Evolutionary conservation across 2,888 invertebrate genomes (phyloP).

Genomic region (Phyto melanocephala): DNA sequence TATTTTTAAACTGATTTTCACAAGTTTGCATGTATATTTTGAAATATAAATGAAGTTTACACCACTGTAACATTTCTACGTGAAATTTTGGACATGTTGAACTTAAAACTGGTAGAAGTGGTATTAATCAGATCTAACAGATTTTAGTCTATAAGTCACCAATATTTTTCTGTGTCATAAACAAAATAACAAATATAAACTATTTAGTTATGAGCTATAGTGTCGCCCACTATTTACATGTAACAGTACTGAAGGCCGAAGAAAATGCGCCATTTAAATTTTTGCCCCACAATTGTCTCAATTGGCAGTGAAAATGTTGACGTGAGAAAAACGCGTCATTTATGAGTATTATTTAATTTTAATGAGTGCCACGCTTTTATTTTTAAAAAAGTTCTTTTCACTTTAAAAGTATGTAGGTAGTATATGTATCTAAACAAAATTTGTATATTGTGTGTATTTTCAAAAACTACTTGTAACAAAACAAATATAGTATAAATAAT

Average conservation of each 20-base stretch:
- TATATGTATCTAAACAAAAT: no score
- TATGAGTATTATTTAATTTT: not conserved
- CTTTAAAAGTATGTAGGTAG: conserved; percentile 13
- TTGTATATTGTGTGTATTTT: not conserved
- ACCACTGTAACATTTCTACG: no score
- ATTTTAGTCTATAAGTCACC: no score
- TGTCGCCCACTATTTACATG: not conserved
- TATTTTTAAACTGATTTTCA: no score
- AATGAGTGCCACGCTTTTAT: conserved; percentile 42
- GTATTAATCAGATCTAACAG: no score
- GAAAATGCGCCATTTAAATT: conserved; percentile 6
- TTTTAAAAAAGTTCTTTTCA: conserved; percentile 8
- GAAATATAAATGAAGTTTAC: no score
- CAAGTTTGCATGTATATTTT: no score
- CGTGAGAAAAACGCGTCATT: conserved; percentile 34
- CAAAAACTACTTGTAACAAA: not conserved
- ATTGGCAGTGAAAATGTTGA: conserved; percentile 54
- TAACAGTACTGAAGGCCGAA: not conserved
- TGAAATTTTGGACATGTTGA: no score
- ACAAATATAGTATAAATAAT: not conserved
- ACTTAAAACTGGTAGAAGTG: no score
- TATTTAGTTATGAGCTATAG: no score
- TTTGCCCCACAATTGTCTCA: conserved; percentile 38
- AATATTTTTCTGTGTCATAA: no score
- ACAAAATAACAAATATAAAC: no score